Conservation (phyloP, 2,113 vertebrate genomes). For the Cepphus grylle region DNA sequence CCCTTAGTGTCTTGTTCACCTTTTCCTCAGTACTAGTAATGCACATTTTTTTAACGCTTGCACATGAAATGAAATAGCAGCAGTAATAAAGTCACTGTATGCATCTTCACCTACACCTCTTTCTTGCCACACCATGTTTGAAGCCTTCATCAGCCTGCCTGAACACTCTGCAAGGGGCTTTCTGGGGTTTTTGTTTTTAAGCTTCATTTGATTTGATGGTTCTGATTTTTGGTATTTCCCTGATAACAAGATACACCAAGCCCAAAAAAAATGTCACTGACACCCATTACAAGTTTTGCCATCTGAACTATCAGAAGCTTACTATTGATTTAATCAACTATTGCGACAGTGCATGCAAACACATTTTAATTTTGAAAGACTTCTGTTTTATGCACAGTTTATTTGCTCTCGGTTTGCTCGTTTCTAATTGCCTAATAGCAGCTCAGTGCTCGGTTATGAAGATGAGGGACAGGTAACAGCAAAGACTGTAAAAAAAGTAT, state of each 20-base stretch:
- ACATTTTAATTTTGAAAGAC: no score
- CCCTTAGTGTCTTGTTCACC: not conserved
- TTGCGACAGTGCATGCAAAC: fast-evolving
- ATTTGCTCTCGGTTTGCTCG: not conserved
- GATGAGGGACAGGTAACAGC: slow-evolving; percentile 76
- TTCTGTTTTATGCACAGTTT: no score
- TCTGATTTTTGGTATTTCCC: not conserved
- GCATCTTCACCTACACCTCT: not conserved
- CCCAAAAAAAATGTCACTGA: not conserved
- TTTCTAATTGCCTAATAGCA: not conserved
- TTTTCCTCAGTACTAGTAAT: not conserved
- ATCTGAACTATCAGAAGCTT: not conserved
- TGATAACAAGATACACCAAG: not conserved
- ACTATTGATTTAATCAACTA: not conserved
- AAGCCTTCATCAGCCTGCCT: not conserved
- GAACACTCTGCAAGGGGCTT: not conserved
- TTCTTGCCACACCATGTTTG: not conserved
- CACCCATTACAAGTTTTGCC: not conserved
- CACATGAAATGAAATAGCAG: not conserved
- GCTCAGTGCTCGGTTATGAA: slow-evolving; percentile 67
- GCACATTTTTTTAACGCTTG: not conserved
- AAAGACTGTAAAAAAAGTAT: slow-evolving; percentile 65
- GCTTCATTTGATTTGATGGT: not conserved
- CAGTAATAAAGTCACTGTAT: not conserved
- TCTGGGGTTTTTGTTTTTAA: not conserved